Evolutionary conservation across 2,888 invertebrate species (phyloP), one percentile per base, ranked within the genome.

Genomic region (Halocaridina rubra): DNA sequence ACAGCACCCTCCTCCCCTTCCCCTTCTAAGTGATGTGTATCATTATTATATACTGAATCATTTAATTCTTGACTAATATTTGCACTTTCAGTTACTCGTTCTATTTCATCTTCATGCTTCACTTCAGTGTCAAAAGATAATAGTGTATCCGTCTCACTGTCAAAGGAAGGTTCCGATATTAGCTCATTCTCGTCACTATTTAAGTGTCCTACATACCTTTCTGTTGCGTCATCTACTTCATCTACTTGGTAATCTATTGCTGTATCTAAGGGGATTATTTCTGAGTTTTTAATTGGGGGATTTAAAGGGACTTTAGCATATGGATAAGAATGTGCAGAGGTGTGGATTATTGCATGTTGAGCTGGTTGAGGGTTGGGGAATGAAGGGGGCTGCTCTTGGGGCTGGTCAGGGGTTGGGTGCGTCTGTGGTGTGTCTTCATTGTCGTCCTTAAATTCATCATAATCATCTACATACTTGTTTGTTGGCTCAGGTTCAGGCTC

Each of bases 401-500:
- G 46, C 46, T 69, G 59, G 64, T 39, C 53, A 53, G 59, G 61
- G 53, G 46, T 33, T 24, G 32, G 39, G 29, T 30, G 53, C 29
- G 79, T 80, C 80, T 64, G 46, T 8, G 74, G 33, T 39, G 32
- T 33, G 80, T 80, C 80, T 19, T 74, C 39, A 27, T 30, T 27
- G 80, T 80, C 80, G 74, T 74, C 74, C 64, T 59, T 10, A 32
- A 61, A 61, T 19, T 32, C 59, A 30, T 29, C 19, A 61, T 77
- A 32, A 16, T 74, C 53, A 19, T 4, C 53, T 53, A 53, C 53
- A 53, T 53, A 53, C 53, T 53, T 53, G 53, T 53, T 10, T 53
- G 53, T n/a, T 53, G 76, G 53, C 53, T 69, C 81, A 69, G 67
- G 53, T 19, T 71, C 77, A 16, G 71, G 27, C n/a, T 67, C 81